phyloP scores from a whole-genome alignment of 2,113 vertebrate genomes.

The Macheiramphus alcinus region DNA sequence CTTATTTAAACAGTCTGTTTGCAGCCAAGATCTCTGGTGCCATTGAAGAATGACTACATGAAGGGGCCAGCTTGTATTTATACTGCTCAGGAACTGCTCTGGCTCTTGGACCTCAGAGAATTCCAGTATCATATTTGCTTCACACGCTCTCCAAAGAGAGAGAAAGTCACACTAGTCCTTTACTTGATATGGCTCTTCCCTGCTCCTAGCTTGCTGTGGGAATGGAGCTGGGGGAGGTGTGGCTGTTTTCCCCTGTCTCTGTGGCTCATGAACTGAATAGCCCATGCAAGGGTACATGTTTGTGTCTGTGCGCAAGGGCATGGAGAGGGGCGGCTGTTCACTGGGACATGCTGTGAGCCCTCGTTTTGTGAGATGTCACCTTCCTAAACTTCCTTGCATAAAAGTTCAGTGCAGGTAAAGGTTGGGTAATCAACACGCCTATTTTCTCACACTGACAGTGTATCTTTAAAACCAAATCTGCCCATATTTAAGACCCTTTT shows the following conservation, averaged over 20 bases:
- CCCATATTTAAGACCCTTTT: neutral
- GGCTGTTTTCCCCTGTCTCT: neutral
- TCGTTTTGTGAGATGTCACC: neutral
- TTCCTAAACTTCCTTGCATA: neutral
- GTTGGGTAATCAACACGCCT: neutral
- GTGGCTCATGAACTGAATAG: neutral
- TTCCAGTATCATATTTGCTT: neutral
- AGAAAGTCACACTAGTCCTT: neutral
- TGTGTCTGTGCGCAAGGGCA: neutral
- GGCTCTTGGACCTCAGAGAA: neutral
- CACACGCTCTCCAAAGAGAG: neutral
- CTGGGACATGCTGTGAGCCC: rapidly evolving
- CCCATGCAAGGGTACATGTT: rapidly evolving
- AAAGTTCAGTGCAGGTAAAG: neutral
- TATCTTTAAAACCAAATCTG: neutral
- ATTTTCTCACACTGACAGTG: neutral
- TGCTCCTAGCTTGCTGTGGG: neutral
- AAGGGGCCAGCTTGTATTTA: neutral
- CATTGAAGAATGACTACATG: neutral
- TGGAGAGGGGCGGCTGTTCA: neutral
- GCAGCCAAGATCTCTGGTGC: neutral
- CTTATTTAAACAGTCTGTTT: neutral
- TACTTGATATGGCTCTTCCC: neutral
- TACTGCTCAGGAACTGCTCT: neutral
- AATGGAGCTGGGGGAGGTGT: neutral